Evolutionary conservation across 1,140 invertebrate species (phyloP).

Genomic region (Tetranychus cinnabarinus): DNA sequence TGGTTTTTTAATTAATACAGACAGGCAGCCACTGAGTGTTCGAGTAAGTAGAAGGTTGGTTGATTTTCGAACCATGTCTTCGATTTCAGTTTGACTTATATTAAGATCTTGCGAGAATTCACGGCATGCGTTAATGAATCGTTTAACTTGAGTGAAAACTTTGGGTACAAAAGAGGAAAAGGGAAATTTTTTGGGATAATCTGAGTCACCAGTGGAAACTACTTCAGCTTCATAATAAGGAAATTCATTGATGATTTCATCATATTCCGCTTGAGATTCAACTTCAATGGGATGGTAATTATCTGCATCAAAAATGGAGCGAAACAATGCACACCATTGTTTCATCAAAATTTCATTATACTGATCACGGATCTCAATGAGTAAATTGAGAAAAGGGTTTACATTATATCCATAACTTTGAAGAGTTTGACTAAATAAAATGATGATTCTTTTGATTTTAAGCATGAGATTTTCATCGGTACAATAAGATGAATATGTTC

Average conservation of each 20-base stretch:
- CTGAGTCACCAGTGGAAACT: neutral
- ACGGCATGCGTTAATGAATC: conserved; percentile 85
- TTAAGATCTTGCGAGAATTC: conserved; percentile 91
- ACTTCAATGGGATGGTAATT: conserved; percentile 80
- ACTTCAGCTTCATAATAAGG: conserved; percentile 55
- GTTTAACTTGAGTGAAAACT: conserved; percentile 87
- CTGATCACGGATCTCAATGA: conserved; percentile 86
- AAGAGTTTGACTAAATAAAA: conserved; percentile 80
- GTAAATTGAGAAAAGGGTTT: conserved; percentile 56
- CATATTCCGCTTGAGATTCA: conserved; percentile 50
- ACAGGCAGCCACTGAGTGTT: conserved; percentile 77
- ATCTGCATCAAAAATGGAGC: conserved; percentile 78
- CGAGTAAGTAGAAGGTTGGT: conserved; percentile 75
- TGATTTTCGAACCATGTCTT: conserved; percentile 85
- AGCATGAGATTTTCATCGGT: conserved; percentile 78
- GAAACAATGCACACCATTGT: conserved; percentile 80
- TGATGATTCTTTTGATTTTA: conserved; percentile 84
- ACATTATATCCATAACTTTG: conserved; percentile 84
- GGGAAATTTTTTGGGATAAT: conserved; percentile 71
- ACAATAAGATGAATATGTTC: conserved; percentile 70
- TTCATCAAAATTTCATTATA: conserved; percentile 92
- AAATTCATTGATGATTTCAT: conserved; percentile 56
- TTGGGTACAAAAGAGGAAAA: conserved; percentile 89
- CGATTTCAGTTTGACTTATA: conserved; percentile 58
- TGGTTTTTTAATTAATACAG: conserved; percentile 64